Conservation (phyloP, 1,140 invertebrate genomes). For the Apocrypta bakeri region DNA sequence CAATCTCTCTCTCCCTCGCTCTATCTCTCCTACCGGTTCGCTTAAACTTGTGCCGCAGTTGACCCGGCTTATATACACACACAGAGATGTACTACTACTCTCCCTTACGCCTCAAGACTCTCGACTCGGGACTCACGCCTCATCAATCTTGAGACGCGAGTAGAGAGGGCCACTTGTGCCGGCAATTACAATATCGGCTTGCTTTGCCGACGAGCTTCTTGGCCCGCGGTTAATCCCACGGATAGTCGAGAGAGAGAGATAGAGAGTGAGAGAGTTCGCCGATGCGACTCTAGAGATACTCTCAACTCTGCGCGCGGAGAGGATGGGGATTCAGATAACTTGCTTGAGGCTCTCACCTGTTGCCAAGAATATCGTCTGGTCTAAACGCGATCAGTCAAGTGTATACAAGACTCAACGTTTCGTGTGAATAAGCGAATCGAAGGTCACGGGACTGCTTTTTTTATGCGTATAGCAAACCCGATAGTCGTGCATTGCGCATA, state of each 20-base stretch:
- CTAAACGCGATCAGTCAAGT: not conserved
- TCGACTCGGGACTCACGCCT: slow-evolving; percentile 63
- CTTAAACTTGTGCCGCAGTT: slow-evolving; percentile 25
- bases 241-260: slow-evolving; percentile 53
- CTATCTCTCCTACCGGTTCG: not conserved
- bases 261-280: slow-evolving; percentile 42
- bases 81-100: not conserved
- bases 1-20: slow-evolving; percentile 6
- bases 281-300: slow-evolving; percentile 56
- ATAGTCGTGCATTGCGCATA: too few species aligned
- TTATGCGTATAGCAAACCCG: not conserved
- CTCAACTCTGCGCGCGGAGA: slow-evolving; percentile 59
- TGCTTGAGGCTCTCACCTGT: slow-evolving; percentile 63
- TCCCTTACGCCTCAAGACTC: not conserved
- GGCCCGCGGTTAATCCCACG: slow-evolving; percentile 65
- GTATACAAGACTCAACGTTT: too few species aligned
- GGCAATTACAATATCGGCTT: slow-evolving; percentile 74
- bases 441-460: too few species aligned
- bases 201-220: slow-evolving; percentile 65
- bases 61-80: not conserved
- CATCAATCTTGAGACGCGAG: slow-evolving; percentile 68
- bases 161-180: slow-evolving; percentile 62
- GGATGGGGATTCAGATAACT: slow-evolving; percentile 51
- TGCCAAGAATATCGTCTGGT: slow-evolving; percentile 56
- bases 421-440: too few species aligned